A percentile compares a stretch with the other conserved stretches of the same genome.
Evolutionary conservation across 2,888 invertebrate species (phyloP).

Genomic region (Darwinula stevensoni): DNA sequence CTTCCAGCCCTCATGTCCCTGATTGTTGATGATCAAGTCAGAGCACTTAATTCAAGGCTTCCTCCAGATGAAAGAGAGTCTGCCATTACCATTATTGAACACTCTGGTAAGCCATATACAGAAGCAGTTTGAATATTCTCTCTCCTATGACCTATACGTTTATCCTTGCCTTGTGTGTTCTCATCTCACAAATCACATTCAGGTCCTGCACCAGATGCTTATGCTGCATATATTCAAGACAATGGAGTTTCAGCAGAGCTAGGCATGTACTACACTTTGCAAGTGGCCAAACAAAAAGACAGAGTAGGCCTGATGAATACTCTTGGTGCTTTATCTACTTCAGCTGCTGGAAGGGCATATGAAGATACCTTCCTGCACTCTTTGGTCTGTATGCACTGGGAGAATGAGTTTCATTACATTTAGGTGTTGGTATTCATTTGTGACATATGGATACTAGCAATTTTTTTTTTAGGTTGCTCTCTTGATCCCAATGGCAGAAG

Average conservation of each 20-base stretch:
- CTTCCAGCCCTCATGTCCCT: conserved; percentile 72
- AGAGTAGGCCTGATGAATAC: conserved; percentile 50
- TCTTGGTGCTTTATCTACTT: conserved; percentile 61
- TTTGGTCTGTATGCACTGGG: conserved; percentile 29
- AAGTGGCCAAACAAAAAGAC: conserved; percentile 52
- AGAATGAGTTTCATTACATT: not conserved
- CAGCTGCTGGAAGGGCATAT: conserved; percentile 68
- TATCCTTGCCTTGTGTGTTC: not conserved
- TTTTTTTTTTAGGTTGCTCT: too few relatives aligned
- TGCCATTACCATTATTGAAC: conserved; percentile 71
- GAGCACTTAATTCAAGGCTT: conserved; percentile 40
- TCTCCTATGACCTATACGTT: too few relatives aligned
- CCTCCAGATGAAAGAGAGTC: conserved; percentile 79
- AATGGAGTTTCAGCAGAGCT: conserved; percentile 70
- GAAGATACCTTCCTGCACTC: conserved; percentile 87
- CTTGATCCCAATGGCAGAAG: conserved; percentile 61
- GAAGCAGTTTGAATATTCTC: too few relatives aligned
- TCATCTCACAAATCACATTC: conserved; percentile 9
- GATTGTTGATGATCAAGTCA: conserved; percentile 38
- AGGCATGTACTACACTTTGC: conserved; percentile 79
- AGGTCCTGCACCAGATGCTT: conserved; percentile 75
- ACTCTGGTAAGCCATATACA: too few relatives aligned
- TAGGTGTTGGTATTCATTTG: conserved; percentile 1
- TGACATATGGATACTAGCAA: too few relatives aligned
- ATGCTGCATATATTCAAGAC: conserved; percentile 67